Conservation (phyloP, 2,888 invertebrate species). For the Andrena trimmerana region DNA sequence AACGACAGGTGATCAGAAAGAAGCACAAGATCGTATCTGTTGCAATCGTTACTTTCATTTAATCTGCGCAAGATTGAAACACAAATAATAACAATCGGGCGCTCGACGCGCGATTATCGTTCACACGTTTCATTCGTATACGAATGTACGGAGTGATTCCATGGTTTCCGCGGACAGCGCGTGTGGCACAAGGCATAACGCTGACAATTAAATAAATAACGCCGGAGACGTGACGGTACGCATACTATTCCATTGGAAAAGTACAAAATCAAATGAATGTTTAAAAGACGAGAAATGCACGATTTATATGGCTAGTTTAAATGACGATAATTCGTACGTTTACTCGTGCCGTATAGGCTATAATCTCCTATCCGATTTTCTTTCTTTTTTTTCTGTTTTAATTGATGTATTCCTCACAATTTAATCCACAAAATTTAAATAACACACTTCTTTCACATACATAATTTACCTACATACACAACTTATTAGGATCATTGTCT, state of each 20-base stretch:
- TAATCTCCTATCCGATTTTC: conserved; percentile 22
- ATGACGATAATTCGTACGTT: conserved; percentile 27
- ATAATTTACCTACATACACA: conserved; percentile 61
- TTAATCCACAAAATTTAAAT: conserved; percentile 57
- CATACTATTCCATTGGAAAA: conserved; percentile 56
- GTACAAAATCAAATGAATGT: conserved; percentile 66
- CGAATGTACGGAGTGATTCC: conserved; percentile 49
- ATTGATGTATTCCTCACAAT: conserved; percentile 32
- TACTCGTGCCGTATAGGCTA: conserved; percentile 19
- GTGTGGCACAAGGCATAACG: conserved; percentile 51
- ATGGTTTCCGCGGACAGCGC: conserved; percentile 38
- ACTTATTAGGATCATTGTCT: conserved; percentile 58
- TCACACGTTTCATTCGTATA: conserved; percentile 55
- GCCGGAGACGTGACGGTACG: conserved; percentile 8
- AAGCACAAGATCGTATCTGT: background rate
- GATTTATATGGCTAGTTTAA: conserved; percentile 29
- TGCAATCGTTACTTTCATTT: conserved; percentile 61
- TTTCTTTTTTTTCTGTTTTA: conserved; percentile 16
- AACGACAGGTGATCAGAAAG: conserved; percentile 1
- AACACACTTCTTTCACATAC: conserved; percentile 61
- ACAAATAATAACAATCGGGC: conserved; percentile 63
- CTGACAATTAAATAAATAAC: conserved; percentile 56
- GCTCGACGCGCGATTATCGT: conserved; percentile 32
- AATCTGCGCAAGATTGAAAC: conserved; percentile 73
- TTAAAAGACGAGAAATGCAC: conserved; percentile 53